These are phyloP conservation scores for Tenrec ecaudatus DNA, from an alignment of 2,113 vertebrate genomes.

Conservation along the genomic window DNA sequence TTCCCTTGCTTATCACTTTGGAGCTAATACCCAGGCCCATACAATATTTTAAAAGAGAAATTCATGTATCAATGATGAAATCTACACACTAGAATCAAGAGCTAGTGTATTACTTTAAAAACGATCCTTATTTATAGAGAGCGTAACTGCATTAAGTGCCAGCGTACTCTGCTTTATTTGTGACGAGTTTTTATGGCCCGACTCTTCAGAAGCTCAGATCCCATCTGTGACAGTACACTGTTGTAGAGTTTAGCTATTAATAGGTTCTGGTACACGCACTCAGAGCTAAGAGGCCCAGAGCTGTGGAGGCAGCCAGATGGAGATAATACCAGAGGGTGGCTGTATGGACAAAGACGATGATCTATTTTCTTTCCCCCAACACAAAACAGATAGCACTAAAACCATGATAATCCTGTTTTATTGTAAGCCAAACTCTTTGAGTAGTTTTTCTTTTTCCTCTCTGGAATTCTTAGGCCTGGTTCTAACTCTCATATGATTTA, in stretches of 20 bases:
- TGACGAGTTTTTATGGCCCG: slow-evolving; percentile 81
- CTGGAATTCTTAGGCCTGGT: slow-evolving; percentile 61
- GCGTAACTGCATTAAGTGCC: slow-evolving; percentile 82
- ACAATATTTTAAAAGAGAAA: slow-evolving; percentile 32
- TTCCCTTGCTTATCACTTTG: slow-evolving; percentile 9
- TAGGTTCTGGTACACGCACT: slow-evolving; percentile 84
- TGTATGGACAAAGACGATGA: slow-evolving; percentile 83
- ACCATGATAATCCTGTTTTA: slow-evolving; percentile 64
- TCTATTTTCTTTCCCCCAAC: slow-evolving; percentile 72
- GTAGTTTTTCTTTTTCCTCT: not conserved
- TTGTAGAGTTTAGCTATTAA: slow-evolving; percentile 87
- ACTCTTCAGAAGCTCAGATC: slow-evolving; percentile 83
- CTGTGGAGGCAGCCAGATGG: slow-evolving; percentile 86
- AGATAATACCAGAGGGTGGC: slow-evolving; percentile 82
- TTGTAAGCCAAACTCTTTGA: slow-evolving; percentile 57
- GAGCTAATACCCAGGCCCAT: not conserved
- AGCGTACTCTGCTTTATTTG: slow-evolving; percentile 77
- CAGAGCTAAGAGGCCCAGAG: slow-evolving; percentile 82
- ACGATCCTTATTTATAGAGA: slow-evolving; percentile 64
- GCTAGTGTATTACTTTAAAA: not conserved
- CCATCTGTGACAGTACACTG: slow-evolving; percentile 88
- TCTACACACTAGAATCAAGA: not conserved
- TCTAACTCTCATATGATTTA: slow-evolving; percentile 57
- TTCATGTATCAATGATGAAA: not conserved
- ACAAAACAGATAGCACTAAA: slow-evolving; percentile 73